Evolutionary conservation across 2,113 vertebrate genomes (phyloP), one percentile per base, ranked within the genome.

Genomic region (Pao palembangensis): DNA sequence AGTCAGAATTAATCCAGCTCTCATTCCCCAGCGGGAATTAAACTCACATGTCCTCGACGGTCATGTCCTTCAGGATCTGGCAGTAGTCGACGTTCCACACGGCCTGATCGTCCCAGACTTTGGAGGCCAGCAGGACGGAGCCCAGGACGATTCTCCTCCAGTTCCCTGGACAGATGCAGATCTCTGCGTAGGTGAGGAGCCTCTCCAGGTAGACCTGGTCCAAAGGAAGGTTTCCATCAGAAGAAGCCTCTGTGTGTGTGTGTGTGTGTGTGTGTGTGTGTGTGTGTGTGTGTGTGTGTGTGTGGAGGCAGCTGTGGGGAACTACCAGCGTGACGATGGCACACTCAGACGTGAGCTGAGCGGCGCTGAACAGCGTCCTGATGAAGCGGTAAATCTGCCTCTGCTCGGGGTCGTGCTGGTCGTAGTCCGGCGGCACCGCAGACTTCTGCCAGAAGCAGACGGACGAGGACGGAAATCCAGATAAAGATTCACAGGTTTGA

Each of bases 61-160:
- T 95, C 88, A 98, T 96, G 66, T 98, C 96, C 76, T 98, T 98
- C 42, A 98, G 92, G 88, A 98, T 98, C 93, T 98, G 96, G 88
- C 96, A 98, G 88, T 98, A 98, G 86, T 98, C 96, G 64, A 98
- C 96, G 16, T 98, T 98, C 96, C 96, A 98, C 63, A 98, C 96
- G 0, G 96, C 96, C 85, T 98, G 96, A 88, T 98, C 96, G 0
- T 98, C 96, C 96, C 96, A 98, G 48, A 98, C 96, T 83, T 98
- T 98, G 52, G 96, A 98, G 61, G 96, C 96, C 81, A 98, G 88
- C 4, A 98, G 85, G 72, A 98, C 96, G 12, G 96, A 96, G 11
- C 96, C 96, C 57, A 98, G 86, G 0, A 98, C 93, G 19, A 98
- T 98, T 69, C 96, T 87, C 80, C 98, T 98, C 96, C 96, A 98